phyloP scores from a whole-genome alignment of 2,113 vertebrate genomes.

The Pseudonaja textilis region DNA sequence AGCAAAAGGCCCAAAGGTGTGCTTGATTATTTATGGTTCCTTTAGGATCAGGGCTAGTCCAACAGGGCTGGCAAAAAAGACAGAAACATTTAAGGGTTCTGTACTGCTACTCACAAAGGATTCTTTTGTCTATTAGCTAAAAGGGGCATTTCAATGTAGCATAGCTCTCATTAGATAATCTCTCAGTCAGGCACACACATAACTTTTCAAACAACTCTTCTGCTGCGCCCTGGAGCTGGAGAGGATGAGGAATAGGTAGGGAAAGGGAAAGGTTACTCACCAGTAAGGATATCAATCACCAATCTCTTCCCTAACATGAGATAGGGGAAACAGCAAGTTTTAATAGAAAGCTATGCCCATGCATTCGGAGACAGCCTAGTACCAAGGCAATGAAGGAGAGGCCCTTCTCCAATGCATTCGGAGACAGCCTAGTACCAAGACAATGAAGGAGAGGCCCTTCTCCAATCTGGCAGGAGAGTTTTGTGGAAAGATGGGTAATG shows the following conservation, averaged over 20 bases:
- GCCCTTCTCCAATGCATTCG: background rate
- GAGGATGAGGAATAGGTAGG: background rate
- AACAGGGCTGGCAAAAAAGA: background rate
- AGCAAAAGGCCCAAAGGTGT: background rate
- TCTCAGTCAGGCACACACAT: background rate
- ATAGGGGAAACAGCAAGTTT: background rate
- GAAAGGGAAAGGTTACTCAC: background rate
- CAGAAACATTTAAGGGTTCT: background rate
- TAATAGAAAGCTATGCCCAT: background rate
- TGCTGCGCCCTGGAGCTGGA: background rate
- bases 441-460: background rate
- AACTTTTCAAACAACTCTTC: background rate
- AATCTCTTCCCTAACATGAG: background rate
- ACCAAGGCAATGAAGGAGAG: background rate
- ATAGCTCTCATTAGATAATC: background rate
- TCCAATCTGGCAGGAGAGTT: background rate
- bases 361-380: background rate
- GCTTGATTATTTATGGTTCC: background rate
- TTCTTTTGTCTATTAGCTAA: background rate
- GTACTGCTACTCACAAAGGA: background rate
- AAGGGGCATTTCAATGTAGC: background rate
- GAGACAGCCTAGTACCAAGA: background rate
- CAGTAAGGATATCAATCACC: background rate
- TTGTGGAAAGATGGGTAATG: background rate
- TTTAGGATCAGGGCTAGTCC: background rate